Conservation (phyloP, 2,113 vertebrate genomes). For the Pachycephala philippinensis region DNA sequence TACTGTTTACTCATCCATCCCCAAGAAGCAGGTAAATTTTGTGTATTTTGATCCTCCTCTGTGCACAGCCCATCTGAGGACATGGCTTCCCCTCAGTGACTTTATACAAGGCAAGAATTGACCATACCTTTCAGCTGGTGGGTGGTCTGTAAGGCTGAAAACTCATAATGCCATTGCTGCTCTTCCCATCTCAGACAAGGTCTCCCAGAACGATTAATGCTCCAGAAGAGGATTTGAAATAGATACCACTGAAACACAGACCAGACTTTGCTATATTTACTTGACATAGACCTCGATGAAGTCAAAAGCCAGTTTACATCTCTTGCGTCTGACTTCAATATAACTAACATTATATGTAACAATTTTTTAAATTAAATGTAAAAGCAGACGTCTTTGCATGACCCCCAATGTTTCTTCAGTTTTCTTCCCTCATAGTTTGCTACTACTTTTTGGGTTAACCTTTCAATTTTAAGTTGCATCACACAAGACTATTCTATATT, state of each 20-base stretch:
- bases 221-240: background rate
- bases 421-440: background rate
- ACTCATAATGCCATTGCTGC: background rate
- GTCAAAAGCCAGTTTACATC: background rate
- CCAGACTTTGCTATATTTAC: background rate
- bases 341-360: background rate
- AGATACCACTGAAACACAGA: background rate
- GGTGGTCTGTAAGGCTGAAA: background rate
- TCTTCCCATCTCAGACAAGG: background rate
- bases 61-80: background rate
- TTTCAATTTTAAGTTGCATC: background rate
- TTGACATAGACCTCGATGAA: background rate
- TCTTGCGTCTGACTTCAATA: background rate
- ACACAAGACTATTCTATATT: background rate
- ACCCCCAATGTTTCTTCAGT: background rate
- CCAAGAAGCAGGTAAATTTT: background rate
- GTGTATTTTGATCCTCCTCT: background rate
- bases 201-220: background rate
- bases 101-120: background rate
- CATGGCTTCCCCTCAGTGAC: background rate
- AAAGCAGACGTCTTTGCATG: background rate
- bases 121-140: background rate
- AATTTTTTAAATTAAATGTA: background rate
- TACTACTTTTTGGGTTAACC: background rate
- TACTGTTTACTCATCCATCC: background rate